A percentile compares a stretch with the other conserved stretches of the same genome.
Evolutionary conservation across 2,113 vertebrate genomes (phyloP).

Genomic region (Atherinomorus stipes): DNA sequence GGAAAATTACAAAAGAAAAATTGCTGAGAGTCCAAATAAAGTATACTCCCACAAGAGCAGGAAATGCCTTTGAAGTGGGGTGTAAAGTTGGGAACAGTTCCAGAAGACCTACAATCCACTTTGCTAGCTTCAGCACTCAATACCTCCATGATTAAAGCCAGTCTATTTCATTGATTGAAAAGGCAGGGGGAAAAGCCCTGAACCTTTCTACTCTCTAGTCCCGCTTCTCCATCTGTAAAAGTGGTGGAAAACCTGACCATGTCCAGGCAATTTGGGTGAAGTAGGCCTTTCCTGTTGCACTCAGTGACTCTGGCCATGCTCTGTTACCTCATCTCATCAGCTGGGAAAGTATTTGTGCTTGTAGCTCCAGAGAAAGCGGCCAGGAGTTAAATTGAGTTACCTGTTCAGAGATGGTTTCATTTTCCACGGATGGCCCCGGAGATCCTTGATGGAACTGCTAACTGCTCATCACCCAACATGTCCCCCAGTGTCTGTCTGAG

Average conservation of each 20-base stretch:
- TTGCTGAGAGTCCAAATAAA: constrained; percentile 42
- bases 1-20: not conserved
- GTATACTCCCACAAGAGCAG: constrained; percentile 35
- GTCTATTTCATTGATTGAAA: constrained; percentile 79
- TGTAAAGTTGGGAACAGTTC: constrained; percentile 68
- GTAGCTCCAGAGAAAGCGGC: constrained; percentile 71
- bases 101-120: constrained; percentile 72
- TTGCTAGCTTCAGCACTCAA: constrained; percentile 73
- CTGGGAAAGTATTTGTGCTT: constrained; percentile 79
- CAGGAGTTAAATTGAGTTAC: constrained; percentile 82
- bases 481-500: constrained; percentile 67
- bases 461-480: constrained; percentile 74
- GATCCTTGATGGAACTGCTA: constrained; percentile 79
- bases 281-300: constrained; percentile 72
- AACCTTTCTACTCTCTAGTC: constrained; percentile 61
- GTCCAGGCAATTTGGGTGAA: constrained; percentile 72
- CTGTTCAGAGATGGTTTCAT: constrained; percentile 81
- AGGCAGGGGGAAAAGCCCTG: constrained; percentile 53
- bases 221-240: constrained; percentile 67
- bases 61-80: constrained; percentile 45
- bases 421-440: constrained; percentile 75
- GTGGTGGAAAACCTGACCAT: constrained; percentile 67
- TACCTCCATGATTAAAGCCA: constrained; percentile 75
- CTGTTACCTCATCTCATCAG: constrained; percentile 81
- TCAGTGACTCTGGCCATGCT: constrained; percentile 71